phyloP scores from a whole-genome alignment of 2,113 vertebrate genomes.

The Corythoichthys haematopterus region DNA sequence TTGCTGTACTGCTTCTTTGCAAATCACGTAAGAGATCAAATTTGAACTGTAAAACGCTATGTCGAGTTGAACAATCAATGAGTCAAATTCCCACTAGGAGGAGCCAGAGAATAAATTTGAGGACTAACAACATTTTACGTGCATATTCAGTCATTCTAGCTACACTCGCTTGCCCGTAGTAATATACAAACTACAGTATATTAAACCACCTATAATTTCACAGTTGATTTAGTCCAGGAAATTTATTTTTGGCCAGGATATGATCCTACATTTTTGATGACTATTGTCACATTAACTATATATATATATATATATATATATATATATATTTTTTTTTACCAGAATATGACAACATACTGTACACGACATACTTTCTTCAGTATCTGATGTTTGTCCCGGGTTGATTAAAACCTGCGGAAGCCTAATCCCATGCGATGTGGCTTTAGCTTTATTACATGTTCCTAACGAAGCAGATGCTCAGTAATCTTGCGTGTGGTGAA shows the following conservation, averaged over 20 bases:
- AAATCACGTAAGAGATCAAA: not conserved
- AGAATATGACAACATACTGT: not conserved
- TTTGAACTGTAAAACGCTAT: not conserved
- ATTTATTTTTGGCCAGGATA: not conserved
- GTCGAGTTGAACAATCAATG: not conserved
- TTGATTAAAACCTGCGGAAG: not conserved
- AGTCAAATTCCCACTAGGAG: slow-evolving; percentile 37
- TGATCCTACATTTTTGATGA: not conserved
- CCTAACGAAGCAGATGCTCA: slow-evolving; percentile 11
- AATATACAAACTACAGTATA: too few relatives aligned
- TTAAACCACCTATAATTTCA: too few relatives aligned
- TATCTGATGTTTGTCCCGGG: slow-evolving; percentile 8
- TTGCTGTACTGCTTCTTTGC: not conserved
- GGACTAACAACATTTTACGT: not conserved
- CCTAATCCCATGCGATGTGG: slow-evolving; percentile 10
- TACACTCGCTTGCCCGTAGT: not conserved
- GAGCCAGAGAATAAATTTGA: slow-evolving; percentile 6
- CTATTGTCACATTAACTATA: not conserved
- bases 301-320: too few relatives aligned
- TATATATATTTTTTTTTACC: not conserved
- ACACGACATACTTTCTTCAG: not conserved
- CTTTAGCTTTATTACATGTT: slow-evolving; percentile 5
- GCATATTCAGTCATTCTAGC: not conserved
- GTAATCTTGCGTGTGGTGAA: slow-evolving; percentile 7
- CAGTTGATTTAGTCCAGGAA: slow-evolving; percentile 4